Evolutionary conservation across 2,888 invertebrate species (phyloP), one percentile per base, ranked within the genome.

Genomic region (Agriotes lineatus): DNA sequence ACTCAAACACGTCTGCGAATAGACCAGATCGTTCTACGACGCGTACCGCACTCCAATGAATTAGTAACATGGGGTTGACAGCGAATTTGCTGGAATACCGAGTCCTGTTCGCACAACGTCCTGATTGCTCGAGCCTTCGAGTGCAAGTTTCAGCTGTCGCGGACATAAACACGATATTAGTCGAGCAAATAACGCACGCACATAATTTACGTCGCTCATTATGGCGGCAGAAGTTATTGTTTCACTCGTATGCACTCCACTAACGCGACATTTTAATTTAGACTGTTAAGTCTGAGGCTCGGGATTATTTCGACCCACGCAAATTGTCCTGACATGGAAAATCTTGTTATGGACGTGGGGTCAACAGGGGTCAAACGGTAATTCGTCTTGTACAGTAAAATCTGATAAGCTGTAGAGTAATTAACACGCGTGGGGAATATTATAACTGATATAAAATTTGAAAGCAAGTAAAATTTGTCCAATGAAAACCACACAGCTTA

Each of bases 81-180:
- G 45, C 19, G n/a, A 45, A 45, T 45, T 45, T 19, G 45, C 45
- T 19, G 45, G 20, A 45, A 45, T 45, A 4, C 16, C 20, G 18
- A 16, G 18, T 42, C 7, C 42, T 18, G 45, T 45, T 45, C 20
- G 16, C 45, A 19, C 9, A 45, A 19, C 7, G 1, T 19, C 18
- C 2, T 39, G 37, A 39, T 39, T 39, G n/a, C 37, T 12, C 14
- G 37, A 39, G n/a, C n/a, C n/a, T n/a, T n/a, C 12, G 37, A 39
- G 3, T 39, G 37, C 14, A 14, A n/a, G 14, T 5, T 39, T 39
- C 4, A 39, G 12, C 25, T 5, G 25, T 7, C 7, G 7, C 25
- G 12, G n/a, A 14, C 5, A 39, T 39, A n/a, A 14, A n/a, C 9
- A n/a, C 33, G 33, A 33, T 5, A 5, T 5, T 33, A 33, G 9